A percentile compares a stretch with the other conserved stretches of the same genome.
Conservation (phyloP, 2,113 vertebrate species). For the Nansenia antarctica region DNA sequence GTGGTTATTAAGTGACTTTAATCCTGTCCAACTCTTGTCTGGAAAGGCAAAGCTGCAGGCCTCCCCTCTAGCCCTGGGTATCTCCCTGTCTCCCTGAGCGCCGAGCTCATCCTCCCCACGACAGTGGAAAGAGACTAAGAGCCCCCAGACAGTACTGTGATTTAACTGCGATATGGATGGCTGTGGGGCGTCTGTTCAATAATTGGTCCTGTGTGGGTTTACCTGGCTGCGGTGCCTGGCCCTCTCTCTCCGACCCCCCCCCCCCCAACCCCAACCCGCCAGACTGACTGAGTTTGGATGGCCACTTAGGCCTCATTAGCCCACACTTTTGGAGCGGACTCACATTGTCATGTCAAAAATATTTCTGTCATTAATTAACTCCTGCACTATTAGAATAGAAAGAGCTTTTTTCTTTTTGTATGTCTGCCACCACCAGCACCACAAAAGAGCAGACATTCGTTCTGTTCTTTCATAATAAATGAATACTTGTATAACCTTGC, state of each 20-base stretch:
- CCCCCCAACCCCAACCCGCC: too few relatives aligned
- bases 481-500: conserved; percentile 49
- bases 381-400: neutral
- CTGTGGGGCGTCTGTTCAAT: conserved; percentile 40
- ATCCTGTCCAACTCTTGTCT: too few relatives aligned
- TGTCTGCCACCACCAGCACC: too few relatives aligned
- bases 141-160: conserved; percentile 14
- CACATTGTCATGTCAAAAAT: conserved; percentile 24
- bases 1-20: too few relatives aligned
- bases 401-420: too few relatives aligned
- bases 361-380: conserved; percentile 47
- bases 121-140: conserved; percentile 32
- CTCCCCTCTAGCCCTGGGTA: too few relatives aligned
- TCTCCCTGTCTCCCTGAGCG: too few relatives aligned
- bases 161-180: conserved; percentile 12
- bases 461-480: conserved; percentile 37
- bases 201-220: conserved; percentile 65
- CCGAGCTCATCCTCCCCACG: too few relatives aligned
- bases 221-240: conserved; percentile 39
- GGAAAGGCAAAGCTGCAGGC: too few relatives aligned
- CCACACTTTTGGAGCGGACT: conserved; percentile 32
- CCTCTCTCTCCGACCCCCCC: conserved; percentile 10
- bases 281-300: conserved; percentile 10
- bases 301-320: conserved; percentile 56
- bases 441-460: conserved; percentile 55